Percentiles rank a stretch among this genome's conserved stretches.
Evolutionary conservation across 2,888 invertebrate genomes (phyloP).

Genomic region (Diadegma fenestrale): DNA sequence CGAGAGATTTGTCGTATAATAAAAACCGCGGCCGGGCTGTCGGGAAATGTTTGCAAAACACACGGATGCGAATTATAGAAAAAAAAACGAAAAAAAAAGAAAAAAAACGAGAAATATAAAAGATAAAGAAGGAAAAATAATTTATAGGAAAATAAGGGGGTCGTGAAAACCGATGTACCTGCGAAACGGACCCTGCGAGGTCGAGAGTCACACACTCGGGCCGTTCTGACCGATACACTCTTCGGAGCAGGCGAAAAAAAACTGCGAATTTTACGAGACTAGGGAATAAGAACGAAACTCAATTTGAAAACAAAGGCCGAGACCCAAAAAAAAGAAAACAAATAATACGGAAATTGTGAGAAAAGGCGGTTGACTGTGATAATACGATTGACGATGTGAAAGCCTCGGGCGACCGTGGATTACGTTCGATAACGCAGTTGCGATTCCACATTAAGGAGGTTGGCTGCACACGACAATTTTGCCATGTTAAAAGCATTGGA

Average conservation of each 20-base stretch:
- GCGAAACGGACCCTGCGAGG: constrained; percentile 11
- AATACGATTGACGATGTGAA: constrained; percentile 78
- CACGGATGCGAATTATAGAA: not conserved
- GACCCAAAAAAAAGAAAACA: constrained; percentile 20
- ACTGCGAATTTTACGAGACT: not conserved
- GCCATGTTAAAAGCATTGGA: too few relatives aligned
- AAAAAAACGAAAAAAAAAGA: constrained; percentile 40
- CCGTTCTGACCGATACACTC: not conserved
- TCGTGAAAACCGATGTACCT: constrained; percentile 21
- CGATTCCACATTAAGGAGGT: not conserved
- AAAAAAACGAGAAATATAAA: not conserved
- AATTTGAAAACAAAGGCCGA: constrained; percentile 9
- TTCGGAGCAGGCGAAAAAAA: not conserved
- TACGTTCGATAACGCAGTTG: constrained; percentile 6
- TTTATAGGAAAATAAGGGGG: not conserved
- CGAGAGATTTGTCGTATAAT: constrained; percentile 28
- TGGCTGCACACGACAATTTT: too few relatives aligned
- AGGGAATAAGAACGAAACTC: constrained; percentile 10
- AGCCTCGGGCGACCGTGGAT: constrained; percentile 67
- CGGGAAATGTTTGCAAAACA: constrained; percentile 36
- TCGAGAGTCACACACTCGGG: not conserved
- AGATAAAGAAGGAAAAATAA: not conserved
- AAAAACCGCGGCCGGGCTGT: constrained; percentile 50
- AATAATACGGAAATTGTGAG: constrained; percentile 58
- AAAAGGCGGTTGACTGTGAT: constrained; percentile 81